phyloP scores from a whole-genome alignment of 1,140 invertebrate genomes.

The Nautilus pompilius region DNA sequence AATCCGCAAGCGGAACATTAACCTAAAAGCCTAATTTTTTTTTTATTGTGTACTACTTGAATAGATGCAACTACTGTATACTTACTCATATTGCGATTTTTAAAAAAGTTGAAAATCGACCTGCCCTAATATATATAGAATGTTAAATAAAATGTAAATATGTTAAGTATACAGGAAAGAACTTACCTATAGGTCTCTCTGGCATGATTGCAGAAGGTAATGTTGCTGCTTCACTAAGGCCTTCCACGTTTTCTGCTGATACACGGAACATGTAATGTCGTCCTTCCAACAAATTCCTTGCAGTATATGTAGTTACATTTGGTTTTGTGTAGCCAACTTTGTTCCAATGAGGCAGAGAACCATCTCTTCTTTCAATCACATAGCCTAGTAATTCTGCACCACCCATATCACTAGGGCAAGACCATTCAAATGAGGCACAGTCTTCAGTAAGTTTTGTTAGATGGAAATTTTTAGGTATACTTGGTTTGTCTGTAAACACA shows the following conservation, averaged over 20 bases:
- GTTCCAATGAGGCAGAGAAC: constrained; percentile 66
- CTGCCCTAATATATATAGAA: background rate
- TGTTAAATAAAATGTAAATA: background rate
- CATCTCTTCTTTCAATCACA: constrained; percentile 75
- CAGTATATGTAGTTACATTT: constrained; percentile 32
- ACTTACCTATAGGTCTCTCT: constrained; percentile 40
- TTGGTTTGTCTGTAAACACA: constrained; percentile 37
- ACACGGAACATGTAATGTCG: constrained; percentile 95
- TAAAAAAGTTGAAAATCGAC: too few relatives aligned
- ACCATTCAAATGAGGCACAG: constrained; percentile 65
- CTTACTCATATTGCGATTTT: too few relatives aligned
- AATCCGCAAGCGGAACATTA: too few relatives aligned
- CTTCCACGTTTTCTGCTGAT: constrained; percentile 89
- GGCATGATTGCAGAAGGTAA: constrained; percentile 57
- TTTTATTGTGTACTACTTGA: too few relatives aligned
- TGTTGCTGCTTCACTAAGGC: constrained; percentile 58
- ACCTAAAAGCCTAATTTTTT: too few relatives aligned
- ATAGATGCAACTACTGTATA: too few relatives aligned
- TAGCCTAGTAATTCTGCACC: constrained; percentile 92
- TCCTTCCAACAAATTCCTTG: constrained; percentile 74
- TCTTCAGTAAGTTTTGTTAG: constrained; percentile 43
- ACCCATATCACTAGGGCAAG: constrained; percentile 94
- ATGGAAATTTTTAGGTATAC: constrained; percentile 33
- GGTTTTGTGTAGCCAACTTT: constrained; percentile 31
- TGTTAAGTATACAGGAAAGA: background rate